phyloP scores from a whole-genome alignment of 1,140 invertebrate species.

The Drosophila bocqueti region DNA sequence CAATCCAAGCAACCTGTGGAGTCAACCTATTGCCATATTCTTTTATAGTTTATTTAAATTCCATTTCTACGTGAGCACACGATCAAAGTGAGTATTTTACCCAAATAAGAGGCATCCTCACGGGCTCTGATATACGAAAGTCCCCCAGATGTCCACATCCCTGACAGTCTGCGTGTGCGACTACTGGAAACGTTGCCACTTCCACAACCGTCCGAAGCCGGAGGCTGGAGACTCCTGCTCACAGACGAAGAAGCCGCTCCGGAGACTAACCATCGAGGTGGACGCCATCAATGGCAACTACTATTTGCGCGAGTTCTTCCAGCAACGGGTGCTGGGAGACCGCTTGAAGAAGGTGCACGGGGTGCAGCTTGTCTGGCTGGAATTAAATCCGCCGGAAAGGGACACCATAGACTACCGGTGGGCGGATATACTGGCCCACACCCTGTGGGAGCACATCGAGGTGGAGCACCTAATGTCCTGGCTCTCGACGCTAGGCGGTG shows the following conservation, averaged over 20 bases:
- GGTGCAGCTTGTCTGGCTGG: constrained; percentile 66
- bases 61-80: background rate
- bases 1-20: constrained; percentile 14
- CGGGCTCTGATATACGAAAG: background rate
- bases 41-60: background rate
- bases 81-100: constrained; percentile 3
- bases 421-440: constrained; percentile 85
- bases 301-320: constrained; percentile 58
- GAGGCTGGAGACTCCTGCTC: constrained; percentile 9
- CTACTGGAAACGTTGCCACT: constrained; percentile 64
- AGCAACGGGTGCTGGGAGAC: constrained; percentile 35
- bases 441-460: constrained; percentile 89
- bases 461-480: constrained; percentile 95
- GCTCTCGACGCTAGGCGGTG: constrained; percentile 98
- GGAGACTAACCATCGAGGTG: constrained; percentile 48
- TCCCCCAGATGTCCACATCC: constrained; percentile 12
- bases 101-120: background rate
- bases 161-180: constrained; percentile 62
- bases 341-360: constrained; percentile 28
- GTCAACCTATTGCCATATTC: background rate
- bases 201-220: constrained; percentile 28
- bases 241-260: background rate
- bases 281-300: constrained; percentile 76
- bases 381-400: constrained; percentile 86
- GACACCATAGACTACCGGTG: constrained; percentile 89